Evolutionary conservation across 2,888 invertebrate genomes (phyloP).

Genomic region (Cheilosia variabilis): DNA sequence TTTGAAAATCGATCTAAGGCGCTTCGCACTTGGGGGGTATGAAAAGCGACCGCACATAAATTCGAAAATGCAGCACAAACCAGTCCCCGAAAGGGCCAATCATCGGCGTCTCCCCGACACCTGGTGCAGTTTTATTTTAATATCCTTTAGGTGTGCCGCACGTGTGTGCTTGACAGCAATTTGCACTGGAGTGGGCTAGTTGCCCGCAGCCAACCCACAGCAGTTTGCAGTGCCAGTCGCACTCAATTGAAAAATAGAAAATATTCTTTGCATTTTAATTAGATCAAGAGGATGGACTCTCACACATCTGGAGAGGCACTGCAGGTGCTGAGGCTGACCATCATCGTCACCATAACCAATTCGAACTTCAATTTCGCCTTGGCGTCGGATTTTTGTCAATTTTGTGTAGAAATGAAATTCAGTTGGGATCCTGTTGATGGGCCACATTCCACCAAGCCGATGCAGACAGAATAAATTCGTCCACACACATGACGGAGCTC

Average conservation of each 20-base stretch:
- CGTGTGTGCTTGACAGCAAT: conserved; percentile 64
- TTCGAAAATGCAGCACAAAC: conserved; percentile 52
- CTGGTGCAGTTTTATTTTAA: conserved; percentile 42
- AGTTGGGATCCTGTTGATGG: neutral
- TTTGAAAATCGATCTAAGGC: too few relatives aligned
- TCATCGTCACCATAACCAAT: conserved; percentile 51
- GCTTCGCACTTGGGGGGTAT: too few relatives aligned
- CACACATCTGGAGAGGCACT: conserved; percentile 18
- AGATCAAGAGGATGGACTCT: conserved; percentile 61
- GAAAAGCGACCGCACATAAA: too few relatives aligned
- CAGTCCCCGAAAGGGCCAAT: conserved; percentile 36
- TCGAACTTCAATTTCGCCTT: conserved; percentile 65
- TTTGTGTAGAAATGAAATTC: neutral
- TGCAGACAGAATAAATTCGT: conserved; percentile 72
- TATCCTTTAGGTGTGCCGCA: conserved; percentile 52
- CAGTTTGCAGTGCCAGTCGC: conserved; percentile 36
- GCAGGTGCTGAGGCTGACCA: conserved; percentile 70
- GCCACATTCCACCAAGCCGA: conserved; percentile 31
- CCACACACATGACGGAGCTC: conserved; percentile 38
- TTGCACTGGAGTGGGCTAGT: conserved; percentile 37
- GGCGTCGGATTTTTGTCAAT: conserved; percentile 46
- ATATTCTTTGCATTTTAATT: conserved; percentile 75
- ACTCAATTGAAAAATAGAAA: conserved; percentile 67
- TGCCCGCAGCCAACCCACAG: neutral
- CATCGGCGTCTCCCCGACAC: conserved; percentile 32